Evolutionary conservation across 2,797 vertebrate species (phyloP), one percentile per base, ranked within the genome.

Genomic region (Hafferia zeledoni): DNA sequence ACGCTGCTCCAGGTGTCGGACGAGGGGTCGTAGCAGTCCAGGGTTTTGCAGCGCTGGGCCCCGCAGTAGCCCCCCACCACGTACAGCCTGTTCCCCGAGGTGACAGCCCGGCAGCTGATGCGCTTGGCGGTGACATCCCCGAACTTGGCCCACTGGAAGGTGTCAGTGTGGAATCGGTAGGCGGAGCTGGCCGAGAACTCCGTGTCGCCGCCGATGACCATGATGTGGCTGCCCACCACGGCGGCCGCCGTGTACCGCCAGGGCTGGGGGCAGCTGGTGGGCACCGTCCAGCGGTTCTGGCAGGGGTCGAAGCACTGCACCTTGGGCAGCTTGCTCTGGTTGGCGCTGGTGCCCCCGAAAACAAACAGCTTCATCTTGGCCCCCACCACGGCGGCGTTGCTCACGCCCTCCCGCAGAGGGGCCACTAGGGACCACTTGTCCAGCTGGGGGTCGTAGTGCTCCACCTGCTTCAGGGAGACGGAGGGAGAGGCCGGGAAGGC

Each of bases 381-480:
- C 13, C 99, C 99, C 97, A 99, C 99, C 35, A 99, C 99, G 0
- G 99, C 99, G 0, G 99, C 99, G 5, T 99, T 99, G 98, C 99
- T 99, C 8, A 99, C 99, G 0, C 99, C 99, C 61, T 99, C 99
- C 57, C 99, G 98, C 44, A 99, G 98, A 3, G 99, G 99, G 28
- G 99, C 99, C 72, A 99, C 99, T 99, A 99, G 99, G 86, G 99
- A 99, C 99, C 99, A 99, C 90, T 99, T 99, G 98, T 99, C 99
- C 82, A 98, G 98, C 81, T 98, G 98, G 1, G 99, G 99, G 97
- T 99, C 99, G 6, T 99, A 99, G 95, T 99, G 99, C 90, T 99
- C 99, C 20, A 99, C 99, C 94, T 99, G 99, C 97, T 99, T 99
- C 53, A 99, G 98, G 1, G 99, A 99, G 57, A 99, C 99, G 0